Evolutionary conservation across 2,888 invertebrate genomes (phyloP).

Genomic region (Rhingia campestris): DNA sequence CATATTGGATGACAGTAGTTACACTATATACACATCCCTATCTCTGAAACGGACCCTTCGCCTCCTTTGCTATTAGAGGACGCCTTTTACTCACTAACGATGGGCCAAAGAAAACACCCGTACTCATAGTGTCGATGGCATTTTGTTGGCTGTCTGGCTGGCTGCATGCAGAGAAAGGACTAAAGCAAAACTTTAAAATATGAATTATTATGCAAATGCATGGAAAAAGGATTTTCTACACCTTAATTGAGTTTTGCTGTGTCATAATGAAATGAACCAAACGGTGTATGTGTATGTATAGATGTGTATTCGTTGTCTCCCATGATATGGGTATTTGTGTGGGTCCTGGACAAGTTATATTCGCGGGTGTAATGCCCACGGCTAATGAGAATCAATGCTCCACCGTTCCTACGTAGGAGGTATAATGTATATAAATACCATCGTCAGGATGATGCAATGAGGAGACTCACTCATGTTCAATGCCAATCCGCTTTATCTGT

Average conservation of each 20-base stretch:
- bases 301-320: not conserved
- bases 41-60: too few species aligned
- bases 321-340: not conserved
- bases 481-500: constrained; percentile 9
- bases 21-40: constrained; percentile 7
- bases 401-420: not conserved
- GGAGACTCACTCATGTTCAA: constrained; percentile 39
- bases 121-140: constrained; percentile 5
- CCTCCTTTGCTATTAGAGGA: too few species aligned
- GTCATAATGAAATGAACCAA: constrained; percentile 62
- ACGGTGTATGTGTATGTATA: constrained; percentile 14
- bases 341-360: not conserved
- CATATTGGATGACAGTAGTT: constrained; percentile 62
- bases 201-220: constrained; percentile 74
- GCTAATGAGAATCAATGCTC: constrained; percentile 61
- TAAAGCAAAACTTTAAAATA: constrained; percentile 46
- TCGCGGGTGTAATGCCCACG: not conserved
- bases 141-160: not conserved
- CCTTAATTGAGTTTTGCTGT: constrained; percentile 67
- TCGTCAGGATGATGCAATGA: not conserved
- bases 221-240: constrained; percentile 70
- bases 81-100: constrained; percentile 16
- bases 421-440: too few species aligned
- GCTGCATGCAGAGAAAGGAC: constrained; percentile 10
- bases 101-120: constrained; percentile 37